phyloP scores from a whole-genome alignment of 2,113 vertebrate genomes.

The Peromyscus leucopus region DNA sequence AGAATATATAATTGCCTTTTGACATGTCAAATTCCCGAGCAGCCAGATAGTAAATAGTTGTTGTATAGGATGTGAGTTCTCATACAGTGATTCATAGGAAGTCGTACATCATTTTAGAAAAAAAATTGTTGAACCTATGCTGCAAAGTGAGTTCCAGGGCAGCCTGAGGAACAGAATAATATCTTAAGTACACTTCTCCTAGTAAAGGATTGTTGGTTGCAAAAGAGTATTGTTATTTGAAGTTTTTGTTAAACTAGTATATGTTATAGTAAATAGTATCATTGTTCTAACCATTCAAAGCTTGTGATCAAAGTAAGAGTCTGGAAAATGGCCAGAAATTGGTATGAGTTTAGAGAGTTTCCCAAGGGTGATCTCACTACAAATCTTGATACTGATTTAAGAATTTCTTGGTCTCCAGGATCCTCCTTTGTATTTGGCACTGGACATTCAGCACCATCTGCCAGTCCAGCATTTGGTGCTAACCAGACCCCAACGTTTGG shows the following conservation, averaged over 20 bases:
- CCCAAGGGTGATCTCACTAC: neutral
- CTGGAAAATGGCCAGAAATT: neutral
- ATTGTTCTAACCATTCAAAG: neutral
- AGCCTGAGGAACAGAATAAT: neutral
- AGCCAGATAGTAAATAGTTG: neutral
- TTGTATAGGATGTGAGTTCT: neutral
- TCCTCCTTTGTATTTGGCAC: conserved; percentile 92
- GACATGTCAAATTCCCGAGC: neutral
- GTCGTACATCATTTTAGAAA: neutral
- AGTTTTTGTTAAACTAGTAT: neutral
- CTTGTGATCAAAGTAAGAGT: neutral
- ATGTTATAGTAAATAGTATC: conserved; percentile 15
- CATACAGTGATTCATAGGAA: neutral
- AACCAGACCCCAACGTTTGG: conserved; percentile 92
- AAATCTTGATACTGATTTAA: neutral
- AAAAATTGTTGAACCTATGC: neutral
- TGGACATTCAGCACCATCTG: conserved; percentile 81
- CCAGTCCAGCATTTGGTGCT: conserved; percentile 89
- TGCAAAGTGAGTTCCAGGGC: neutral
- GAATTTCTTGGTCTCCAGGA: conserved; percentile 76
- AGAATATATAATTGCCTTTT: neutral
- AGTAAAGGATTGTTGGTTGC: neutral
- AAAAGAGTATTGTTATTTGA: neutral
- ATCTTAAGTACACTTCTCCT: too few species aligned
- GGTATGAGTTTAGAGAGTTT: neutral